Conservation (phyloP, 2,888 invertebrate species). For the Caenorhabditis plicata region DNA sequence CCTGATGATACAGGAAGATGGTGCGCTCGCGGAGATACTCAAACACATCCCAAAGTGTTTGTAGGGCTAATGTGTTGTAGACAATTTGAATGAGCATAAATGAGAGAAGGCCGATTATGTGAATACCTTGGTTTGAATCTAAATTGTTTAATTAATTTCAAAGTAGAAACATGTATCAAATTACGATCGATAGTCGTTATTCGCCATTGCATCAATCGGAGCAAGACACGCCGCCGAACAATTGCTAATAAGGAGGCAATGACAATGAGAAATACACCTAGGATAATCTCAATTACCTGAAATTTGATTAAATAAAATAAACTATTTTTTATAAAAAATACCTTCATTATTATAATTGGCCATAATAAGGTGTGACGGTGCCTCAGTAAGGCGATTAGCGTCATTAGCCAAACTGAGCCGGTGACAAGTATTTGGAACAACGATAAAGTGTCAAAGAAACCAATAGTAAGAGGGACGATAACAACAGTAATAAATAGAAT, state of each 20-base stretch:
- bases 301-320: not conserved
- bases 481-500: slow-evolving; percentile 36
- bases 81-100: slow-evolving; percentile 41
- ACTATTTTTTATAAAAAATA: not conserved
- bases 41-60: slow-evolving; percentile 37
- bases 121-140: slow-evolving; percentile 44
- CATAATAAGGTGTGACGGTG: slow-evolving; percentile 32
- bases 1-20: slow-evolving; percentile 36
- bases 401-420: slow-evolving; percentile 36
- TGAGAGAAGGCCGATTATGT: slow-evolving; percentile 39
- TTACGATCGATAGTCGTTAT: slow-evolving; percentile 42
- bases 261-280: slow-evolving; percentile 36
- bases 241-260: slow-evolving; percentile 35
- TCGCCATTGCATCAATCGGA: slow-evolving; percentile 43
- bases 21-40: slow-evolving; percentile 39
- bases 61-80: slow-evolving; percentile 40
- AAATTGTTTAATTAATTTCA: slow-evolving; percentile 2
- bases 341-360: slow-evolving; percentile 43
- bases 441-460: slow-evolving; percentile 39
- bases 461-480: slow-evolving; percentile 36
- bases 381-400: slow-evolving; percentile 22
- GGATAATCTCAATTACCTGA: slow-evolving; percentile 37
- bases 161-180: not conserved
- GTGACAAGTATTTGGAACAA: slow-evolving; percentile 31
- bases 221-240: slow-evolving; percentile 21